Evolutionary conservation across 2,888 invertebrate species (phyloP), one percentile per base, ranked within the genome.

Genomic region (Hydrotaea diabolus): DNA sequence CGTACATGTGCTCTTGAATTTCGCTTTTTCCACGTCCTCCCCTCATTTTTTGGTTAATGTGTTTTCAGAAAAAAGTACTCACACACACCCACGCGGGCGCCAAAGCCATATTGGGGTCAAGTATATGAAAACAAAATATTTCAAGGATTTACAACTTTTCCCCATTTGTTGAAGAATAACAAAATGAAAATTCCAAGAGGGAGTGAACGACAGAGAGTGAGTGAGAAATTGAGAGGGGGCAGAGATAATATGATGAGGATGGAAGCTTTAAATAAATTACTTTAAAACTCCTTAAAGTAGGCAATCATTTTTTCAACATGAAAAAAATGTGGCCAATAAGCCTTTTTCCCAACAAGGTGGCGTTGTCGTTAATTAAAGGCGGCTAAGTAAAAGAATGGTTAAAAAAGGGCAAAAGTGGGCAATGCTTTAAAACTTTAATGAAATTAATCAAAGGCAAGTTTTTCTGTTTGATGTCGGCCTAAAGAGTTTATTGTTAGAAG

Each of bases 1-100:
- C 71, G 11, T 77, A 26, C 55, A 77, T 83, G 74, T 80, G 74
- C 72, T 75, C 81, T 81, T 80, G 77, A 84, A 81, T 84, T 66
- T n/a, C 15, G n/a, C 1, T 9, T 17, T n/a, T 23, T 36, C n/a
- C n/a, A n/a, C n/a, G 26, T 31, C 31, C n/a, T 36, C n/a, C n/a
- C n/a, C n/a, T 36, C 21, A 23, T 43, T 19, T 43, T 64, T n/a
- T 17, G 66, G 66, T 66, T 66, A 66, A 66, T 66, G 39, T 39
- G 19, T 66, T 66, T 43, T 39, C 13, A 62, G 62, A 15, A 59
- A 21, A 59, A 59, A 59, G n/a, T n/a, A n/a, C n/a, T n/a, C n/a
- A n/a, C n/a, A n/a, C n/a, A n/a, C n/a, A n/a, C n/a, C n/a, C n/a
- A n/a, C n/a, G n/a, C n/a, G n/a, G n/a, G n/a, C 21, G 11, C 8